A percentile compares a stretch with the other conserved stretches of the same genome.
phyloP scores from a whole-genome alignment of 2,797 vertebrate genomes.

The Peromyscus eremicus region DNA sequence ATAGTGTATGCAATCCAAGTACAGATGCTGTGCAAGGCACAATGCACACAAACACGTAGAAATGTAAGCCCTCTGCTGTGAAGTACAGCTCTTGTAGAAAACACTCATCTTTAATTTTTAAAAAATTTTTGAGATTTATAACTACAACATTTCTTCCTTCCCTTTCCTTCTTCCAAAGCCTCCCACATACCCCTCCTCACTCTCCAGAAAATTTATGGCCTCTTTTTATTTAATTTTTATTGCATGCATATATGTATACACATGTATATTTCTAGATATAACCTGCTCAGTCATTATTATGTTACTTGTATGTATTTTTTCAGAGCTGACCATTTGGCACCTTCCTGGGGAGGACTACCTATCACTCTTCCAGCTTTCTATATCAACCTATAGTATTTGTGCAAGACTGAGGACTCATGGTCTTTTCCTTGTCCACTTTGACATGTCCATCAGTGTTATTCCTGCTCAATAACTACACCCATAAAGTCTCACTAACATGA shows the following conservation, averaged over 20 bases:
- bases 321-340: neutral
- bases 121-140: neutral
- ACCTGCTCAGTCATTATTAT: neutral
- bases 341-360: no score
- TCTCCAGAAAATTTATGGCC: neutral
- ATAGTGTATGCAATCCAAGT: neutral
- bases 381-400: neutral
- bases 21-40: neutral
- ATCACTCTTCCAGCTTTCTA: neutral
- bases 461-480: neutral
- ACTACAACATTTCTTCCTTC: neutral
- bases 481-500: neutral
- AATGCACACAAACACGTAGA: fast-evolving
- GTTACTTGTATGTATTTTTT: neutral
- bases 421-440: neutral
- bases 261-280: neutral
- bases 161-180: neutral
- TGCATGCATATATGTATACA: neutral
- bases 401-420: neutral
- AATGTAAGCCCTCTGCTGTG: neutral
- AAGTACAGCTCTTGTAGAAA: neutral
- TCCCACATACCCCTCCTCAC: neutral
- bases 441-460: no score
- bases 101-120: neutral
- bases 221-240: neutral